Evolutionary conservation across 2,113 vertebrate genomes (phyloP).

Genomic region (Elachura formosa): DNA sequence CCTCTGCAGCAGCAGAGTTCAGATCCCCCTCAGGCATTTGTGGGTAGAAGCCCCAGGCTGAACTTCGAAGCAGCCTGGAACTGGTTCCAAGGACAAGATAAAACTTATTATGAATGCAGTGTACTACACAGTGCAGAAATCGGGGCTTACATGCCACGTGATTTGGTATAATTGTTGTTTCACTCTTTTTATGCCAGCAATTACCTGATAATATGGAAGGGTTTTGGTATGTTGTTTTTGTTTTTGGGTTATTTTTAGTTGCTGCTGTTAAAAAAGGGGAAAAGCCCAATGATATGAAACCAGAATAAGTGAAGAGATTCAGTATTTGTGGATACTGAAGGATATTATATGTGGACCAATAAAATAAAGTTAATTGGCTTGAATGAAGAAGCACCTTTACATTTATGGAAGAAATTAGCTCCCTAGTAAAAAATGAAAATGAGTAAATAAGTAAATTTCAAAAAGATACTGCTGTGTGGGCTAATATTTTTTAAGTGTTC

Average conservation of each 20-base stretch:
- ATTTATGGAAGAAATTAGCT: slow-evolving; percentile 44
- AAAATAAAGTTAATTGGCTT: slow-evolving; percentile 35
- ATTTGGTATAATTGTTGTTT: not conserved
- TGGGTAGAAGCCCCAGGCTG: rapidly evolving
- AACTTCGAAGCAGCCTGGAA: not conserved
- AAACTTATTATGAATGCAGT: not conserved
- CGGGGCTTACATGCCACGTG: rapidly evolving
- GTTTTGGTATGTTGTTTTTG: not conserved
- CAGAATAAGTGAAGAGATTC: not conserved
- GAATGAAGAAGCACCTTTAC: slow-evolving; percentile 46
- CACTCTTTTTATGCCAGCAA: not conserved
- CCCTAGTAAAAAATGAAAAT: slow-evolving; percentile 59
- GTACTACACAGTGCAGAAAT: not conserved
- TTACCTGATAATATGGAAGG: not conserved
- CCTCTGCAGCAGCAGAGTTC: not conserved
- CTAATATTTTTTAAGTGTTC: not conserved
- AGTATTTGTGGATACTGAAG: not conserved
- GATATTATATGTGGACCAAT: slow-evolving; percentile 2
- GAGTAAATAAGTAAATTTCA: not conserved
- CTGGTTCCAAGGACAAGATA: not conserved
- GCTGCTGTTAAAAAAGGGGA: not conserved
- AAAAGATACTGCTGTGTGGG: not conserved
- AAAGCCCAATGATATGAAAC: not conserved
- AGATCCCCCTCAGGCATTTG: rapidly evolving
- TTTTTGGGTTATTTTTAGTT: not conserved